Conservation (phyloP, 2,797 vertebrate genomes). For the Emydoidea blandingii region DNA sequence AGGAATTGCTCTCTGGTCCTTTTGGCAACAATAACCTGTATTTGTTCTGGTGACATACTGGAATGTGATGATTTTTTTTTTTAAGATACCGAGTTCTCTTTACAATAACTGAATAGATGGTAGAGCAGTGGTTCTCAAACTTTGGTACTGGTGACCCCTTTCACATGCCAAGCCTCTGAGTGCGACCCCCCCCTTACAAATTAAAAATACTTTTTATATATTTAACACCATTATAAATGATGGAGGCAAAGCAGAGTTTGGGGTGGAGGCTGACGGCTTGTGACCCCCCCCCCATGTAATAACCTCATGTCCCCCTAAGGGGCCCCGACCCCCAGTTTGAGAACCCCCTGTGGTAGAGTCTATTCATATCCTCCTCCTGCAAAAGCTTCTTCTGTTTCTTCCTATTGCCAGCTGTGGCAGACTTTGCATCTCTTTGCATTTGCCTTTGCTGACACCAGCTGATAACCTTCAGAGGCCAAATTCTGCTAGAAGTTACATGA, state of each 20-base stretch:
- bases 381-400: not conserved
- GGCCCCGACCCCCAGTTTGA: too few relatives aligned
- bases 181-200: too few relatives aligned
- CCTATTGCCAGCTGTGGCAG: not conserved
- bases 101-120: not conserved
- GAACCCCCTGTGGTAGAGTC: not conserved
- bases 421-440: not conserved
- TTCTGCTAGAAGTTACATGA: not conserved
- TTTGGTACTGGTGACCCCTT: too few relatives aligned
- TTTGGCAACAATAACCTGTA: not conserved
- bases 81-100: not conserved
- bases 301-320: too few relatives aligned
- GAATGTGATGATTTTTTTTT: slow-evolving; percentile 12
- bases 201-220: too few relatives aligned
- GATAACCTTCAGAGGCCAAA: not conserved
- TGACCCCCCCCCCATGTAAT: too few relatives aligned
- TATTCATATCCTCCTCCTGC: not conserved
- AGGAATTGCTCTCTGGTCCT: not conserved
- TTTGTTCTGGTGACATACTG: not conserved
- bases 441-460: slow-evolving; percentile 26
- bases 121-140: not conserved
- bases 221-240: too few relatives aligned
- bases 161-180: too few relatives aligned
- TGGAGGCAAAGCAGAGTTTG: too few relatives aligned
- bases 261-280: too few relatives aligned